Conservation (phyloP, 2,888 invertebrate species). For the Coelopa pilipes region DNA sequence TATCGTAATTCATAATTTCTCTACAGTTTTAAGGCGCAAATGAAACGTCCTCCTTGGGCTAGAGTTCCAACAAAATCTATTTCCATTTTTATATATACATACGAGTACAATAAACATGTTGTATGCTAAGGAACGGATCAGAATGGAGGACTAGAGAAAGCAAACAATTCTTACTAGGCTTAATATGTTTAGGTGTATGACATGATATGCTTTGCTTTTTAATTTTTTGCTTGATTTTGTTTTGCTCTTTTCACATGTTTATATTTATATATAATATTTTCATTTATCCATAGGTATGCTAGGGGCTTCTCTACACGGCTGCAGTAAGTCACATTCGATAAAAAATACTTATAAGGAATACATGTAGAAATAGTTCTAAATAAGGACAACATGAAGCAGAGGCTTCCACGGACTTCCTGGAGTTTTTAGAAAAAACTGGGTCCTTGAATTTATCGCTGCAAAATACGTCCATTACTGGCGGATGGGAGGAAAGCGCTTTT, state of each 20-base stretch:
- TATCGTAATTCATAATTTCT: no score
- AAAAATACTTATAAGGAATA: neutral
- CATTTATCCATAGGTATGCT: no score
- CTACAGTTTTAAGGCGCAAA: conserved; percentile 2
- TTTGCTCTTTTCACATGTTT: conserved; percentile 14
- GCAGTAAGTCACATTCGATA: neutral
- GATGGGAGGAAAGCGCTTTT: no score
- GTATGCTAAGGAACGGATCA: neutral
- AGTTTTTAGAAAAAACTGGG: no score
- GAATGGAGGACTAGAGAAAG: neutral
- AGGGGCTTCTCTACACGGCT: neutral
- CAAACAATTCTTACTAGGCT: conserved; percentile 2
- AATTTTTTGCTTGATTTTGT: conserved; percentile 30
- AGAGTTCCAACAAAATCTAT: neutral
- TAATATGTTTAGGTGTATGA: conserved; percentile 58
- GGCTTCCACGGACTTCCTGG: no score
- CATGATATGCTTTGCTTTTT: conserved; percentile 63
- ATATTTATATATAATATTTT: conserved; percentile 37
- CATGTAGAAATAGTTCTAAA: no score
- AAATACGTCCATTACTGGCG: no score
- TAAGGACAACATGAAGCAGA: no score
- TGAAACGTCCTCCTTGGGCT: neutral
- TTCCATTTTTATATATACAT: neutral
- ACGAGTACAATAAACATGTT: neutral
- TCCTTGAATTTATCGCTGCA: no score